These are phyloP conservation scores for Philopotamus ludificatus DNA, from an alignment of 1,140 invertebrate genomes.

Conservation along the genomic window DNA sequence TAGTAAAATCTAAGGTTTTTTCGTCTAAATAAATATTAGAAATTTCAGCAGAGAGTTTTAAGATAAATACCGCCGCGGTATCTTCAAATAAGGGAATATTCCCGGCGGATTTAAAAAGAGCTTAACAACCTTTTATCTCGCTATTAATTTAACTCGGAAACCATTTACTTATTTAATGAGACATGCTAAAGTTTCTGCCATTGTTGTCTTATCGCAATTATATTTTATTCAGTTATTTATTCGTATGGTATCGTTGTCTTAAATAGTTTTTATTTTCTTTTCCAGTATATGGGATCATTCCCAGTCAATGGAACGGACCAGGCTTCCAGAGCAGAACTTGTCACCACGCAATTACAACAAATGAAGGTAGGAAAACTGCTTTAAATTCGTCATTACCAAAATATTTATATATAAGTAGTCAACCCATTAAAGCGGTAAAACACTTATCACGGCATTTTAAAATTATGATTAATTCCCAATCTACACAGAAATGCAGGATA, in stretches of 20 bases:
- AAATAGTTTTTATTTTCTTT: slow-evolving; percentile 46
- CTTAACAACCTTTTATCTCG: background rate
- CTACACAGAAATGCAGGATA: too few species aligned
- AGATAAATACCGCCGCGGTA: too few species aligned
- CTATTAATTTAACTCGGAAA: background rate
- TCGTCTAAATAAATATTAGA: too few species aligned
- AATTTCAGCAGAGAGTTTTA: too few species aligned
- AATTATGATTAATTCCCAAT: too few species aligned
- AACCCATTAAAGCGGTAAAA: too few species aligned
- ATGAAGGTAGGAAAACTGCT: slow-evolving; percentile 64
- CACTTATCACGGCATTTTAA: too few species aligned
- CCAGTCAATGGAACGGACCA: slow-evolving; percentile 66
- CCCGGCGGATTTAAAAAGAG: background rate
- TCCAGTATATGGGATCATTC: slow-evolving; percentile 79
- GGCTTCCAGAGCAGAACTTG: slow-evolving; percentile 61
- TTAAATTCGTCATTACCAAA: background rate
- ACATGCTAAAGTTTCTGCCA: background rate
- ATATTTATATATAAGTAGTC: background rate
- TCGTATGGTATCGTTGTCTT: background rate
- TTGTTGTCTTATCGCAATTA: background rate
- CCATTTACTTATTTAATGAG: background rate
- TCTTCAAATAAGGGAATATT: too few species aligned
- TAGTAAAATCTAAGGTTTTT: too few species aligned
- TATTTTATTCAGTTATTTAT: background rate
- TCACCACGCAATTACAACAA: slow-evolving; percentile 60